A percentile compares a stretch with the other conserved stretches of the same genome.
Evolutionary conservation across 2,113 vertebrate genomes (phyloP).

Genomic region (Ptilonorhynchus violaceus): DNA sequence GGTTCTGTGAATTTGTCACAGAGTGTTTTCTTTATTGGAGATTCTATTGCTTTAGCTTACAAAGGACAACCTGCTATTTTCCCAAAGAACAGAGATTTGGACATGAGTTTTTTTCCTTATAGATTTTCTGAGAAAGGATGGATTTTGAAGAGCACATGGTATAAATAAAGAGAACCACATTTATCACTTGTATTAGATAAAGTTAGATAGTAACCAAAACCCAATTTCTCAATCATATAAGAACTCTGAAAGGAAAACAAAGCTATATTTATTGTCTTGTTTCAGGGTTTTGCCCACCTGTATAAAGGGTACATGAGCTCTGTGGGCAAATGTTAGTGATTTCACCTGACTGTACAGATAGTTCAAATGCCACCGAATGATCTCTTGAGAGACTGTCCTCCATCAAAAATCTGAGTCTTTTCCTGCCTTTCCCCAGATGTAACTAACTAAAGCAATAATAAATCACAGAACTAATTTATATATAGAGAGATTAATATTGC

Average conservation of each 20-base stretch:
- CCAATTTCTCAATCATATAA: background rate
- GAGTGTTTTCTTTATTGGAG: background rate
- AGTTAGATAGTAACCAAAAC: background rate
- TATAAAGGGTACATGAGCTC: background rate
- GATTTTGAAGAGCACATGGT: background rate
- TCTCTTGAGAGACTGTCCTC: background rate
- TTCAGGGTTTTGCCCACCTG: background rate
- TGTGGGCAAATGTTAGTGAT: background rate
- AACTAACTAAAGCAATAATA: background rate
- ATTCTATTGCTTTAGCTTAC: background rate
- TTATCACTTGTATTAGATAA: background rate
- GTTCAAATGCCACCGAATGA: background rate
- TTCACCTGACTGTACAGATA: background rate
- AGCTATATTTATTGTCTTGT: background rate
- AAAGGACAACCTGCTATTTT: background rate
- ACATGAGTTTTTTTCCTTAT: background rate
- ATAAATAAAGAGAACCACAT: background rate
- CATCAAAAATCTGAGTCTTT: background rate
- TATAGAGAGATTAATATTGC: background rate
- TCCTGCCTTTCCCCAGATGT: background rate
- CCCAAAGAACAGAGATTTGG: background rate
- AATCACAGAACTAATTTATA: background rate
- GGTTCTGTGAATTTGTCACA: background rate
- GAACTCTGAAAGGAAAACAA: background rate
- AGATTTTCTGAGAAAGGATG: background rate